Base-by-base conservation (phyloP, 1,140 invertebrate species). In the Epicauta chinensis region DNA sequence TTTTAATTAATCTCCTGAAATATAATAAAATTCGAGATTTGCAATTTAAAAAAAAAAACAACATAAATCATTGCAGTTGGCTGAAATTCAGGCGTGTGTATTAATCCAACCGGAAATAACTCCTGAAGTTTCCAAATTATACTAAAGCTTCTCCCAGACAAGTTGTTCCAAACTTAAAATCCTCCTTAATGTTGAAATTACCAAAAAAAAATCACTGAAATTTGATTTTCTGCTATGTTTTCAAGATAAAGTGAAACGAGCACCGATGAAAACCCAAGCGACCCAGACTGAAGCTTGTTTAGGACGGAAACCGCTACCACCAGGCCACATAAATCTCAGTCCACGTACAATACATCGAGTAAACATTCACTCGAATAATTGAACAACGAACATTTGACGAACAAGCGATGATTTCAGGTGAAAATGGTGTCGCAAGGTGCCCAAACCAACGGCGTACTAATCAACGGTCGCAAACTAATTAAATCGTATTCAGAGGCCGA, bases 261-360 rank as follows among this genome's bases (percentile, higher is more conserved):
- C 86, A 45, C 81, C 84, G 1, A 93, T 93, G 89, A 88, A 91
- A 63, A 92, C 91, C 0, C 91, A 94, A 75, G 91, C 91, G 1
- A 94, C 91, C 0, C 91, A 95, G 71, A 95, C 92, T 16, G 91
- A 94, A 70, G 77, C 82, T 16, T 80, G 79, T 59, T 66, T 82
- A 50, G 77, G 80, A 57, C 77, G 83, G 36, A 84, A 87, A 68
- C 79, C 81, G 11, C 67, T 81, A 5, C 79, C 81, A 37, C 82
- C 87, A 2, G 83, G 85, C 59, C 80, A 85, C 60, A 72, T 87
- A 49, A 87, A 84, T 7, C 70, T 93, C 3, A 91, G 88, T 71
- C 89, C 68, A 34, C 58, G 66, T 29, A 79, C 80, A 3, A 77
- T 80, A 5, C 80, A 81, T 69, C 75, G 78, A 73, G 82, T 84